Percentiles rank a stretch among this genome's conserved stretches.
phyloP scores from a whole-genome alignment of 2,888 invertebrate genomes.

The Anthoptus insignis region DNA sequence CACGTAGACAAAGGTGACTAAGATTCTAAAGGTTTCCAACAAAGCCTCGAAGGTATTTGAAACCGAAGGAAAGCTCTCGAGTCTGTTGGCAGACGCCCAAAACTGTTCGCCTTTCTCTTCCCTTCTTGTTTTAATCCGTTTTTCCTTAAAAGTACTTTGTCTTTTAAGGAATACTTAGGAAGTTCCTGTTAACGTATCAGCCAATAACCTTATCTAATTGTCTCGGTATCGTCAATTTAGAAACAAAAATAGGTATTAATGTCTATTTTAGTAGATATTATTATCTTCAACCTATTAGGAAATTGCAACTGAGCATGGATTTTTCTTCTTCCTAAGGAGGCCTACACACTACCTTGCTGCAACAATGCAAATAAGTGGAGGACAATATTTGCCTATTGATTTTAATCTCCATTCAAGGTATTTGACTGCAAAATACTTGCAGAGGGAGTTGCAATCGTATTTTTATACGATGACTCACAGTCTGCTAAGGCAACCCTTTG shows the following conservation, averaged over 20 bases:
- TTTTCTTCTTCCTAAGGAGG: too few species aligned
- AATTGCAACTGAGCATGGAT: too few species aligned
- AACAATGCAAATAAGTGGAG: too few species aligned
- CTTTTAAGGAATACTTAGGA: neutral
- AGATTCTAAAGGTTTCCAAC: slow-evolving; percentile 10
- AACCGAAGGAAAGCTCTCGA: slow-evolving; percentile 16
- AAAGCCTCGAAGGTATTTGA: slow-evolving; percentile 21
- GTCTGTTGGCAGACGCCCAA: slow-evolving; percentile 21
- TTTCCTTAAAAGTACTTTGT: slow-evolving; percentile 13
- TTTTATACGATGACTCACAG: slow-evolving; percentile 18
- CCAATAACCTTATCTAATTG: too few species aligned
- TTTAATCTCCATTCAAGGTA: neutral
- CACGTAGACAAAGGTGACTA: slow-evolving; percentile 22
- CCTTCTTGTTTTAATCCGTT: slow-evolving; percentile 3
- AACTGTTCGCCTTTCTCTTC: slow-evolving; percentile 11
- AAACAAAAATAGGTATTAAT: too few species aligned
- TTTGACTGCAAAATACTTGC: slow-evolving; percentile 1
- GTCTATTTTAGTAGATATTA: too few species aligned
- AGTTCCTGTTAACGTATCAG: too few species aligned
- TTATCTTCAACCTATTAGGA: too few species aligned
- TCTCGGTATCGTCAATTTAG: too few species aligned
- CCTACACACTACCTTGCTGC: too few species aligned
- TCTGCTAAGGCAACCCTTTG: slow-evolving; percentile 5
- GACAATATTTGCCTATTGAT: neutral
- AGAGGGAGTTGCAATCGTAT: slow-evolving; percentile 25